These are phyloP conservation scores for Drosophila nebulosa DNA, from an alignment of 1,140 invertebrate species.

Conservation along the genomic window DNA sequence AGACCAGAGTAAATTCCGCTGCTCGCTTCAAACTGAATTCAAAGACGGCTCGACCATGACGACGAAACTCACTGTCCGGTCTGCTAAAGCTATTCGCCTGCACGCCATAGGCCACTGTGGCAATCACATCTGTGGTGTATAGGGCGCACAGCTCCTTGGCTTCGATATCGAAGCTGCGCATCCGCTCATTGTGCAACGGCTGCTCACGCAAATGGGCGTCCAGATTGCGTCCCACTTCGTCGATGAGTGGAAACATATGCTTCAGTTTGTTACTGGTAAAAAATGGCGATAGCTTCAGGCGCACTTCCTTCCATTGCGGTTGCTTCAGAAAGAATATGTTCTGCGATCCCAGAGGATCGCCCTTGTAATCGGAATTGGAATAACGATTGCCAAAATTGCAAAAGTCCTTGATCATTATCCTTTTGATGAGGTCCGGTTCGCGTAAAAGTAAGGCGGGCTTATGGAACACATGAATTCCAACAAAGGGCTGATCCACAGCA, in stretches of 20 bases:
- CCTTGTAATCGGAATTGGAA: conserved; percentile 82
- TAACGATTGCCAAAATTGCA: conserved; percentile 71
- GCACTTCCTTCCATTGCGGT: conserved; percentile 82
- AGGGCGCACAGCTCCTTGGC: conserved; percentile 82
- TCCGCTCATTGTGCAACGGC: conserved; percentile 47
- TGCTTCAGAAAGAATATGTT: conserved; percentile 77
- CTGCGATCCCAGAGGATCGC: conserved; percentile 63
- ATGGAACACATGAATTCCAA: conserved; percentile 81
- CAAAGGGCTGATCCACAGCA: conserved; percentile 58
- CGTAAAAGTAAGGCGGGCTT: conserved; percentile 81
- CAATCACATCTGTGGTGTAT: conserved; percentile 84
- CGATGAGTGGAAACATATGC: conserved; percentile 82
- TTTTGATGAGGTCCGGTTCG: conserved; percentile 82
- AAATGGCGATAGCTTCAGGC: conserved; percentile 82
- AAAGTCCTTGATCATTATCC: conserved; percentile 82
- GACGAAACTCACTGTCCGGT: conserved; percentile 81
- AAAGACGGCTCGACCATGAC: conserved; percentile 82
- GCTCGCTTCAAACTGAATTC: conserved; percentile 82
- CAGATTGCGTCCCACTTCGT: conserved; percentile 71
- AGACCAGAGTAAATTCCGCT: conserved; percentile 81
- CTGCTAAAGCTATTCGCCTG: conserved; percentile 82
- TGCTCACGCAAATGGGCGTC: conserved; percentile 62
- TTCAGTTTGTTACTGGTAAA: conserved; percentile 83
- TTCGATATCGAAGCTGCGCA: conserved; percentile 65
- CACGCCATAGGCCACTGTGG: conserved; percentile 84